phyloP scores from a whole-genome alignment of 2,797 vertebrate genomes.

The Borostomias antarcticus region DNA sequence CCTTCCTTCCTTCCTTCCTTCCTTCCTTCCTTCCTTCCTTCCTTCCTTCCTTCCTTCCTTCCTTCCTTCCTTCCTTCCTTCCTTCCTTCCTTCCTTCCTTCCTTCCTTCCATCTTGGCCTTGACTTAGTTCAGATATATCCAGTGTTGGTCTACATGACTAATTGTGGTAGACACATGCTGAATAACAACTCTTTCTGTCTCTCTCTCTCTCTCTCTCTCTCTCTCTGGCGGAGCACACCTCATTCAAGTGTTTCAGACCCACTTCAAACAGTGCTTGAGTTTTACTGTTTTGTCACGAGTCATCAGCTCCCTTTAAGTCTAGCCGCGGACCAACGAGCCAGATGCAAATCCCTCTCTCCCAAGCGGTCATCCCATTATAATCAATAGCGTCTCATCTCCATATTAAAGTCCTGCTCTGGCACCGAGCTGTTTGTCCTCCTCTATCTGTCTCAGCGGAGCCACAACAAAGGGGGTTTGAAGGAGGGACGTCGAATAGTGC shows the following conservation, averaged over 20 bases:
- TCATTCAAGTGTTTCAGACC: conserved; percentile 2
- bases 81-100: not conserved
- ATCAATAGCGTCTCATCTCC: conserved; percentile 60
- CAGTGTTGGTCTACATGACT: not conserved
- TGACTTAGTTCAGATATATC: not conserved
- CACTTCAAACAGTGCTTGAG: conserved; percentile 28
- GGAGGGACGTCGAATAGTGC: conserved; percentile 15
- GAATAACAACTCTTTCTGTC: not conserved
- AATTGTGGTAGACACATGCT: not conserved
- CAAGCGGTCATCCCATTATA: conserved; percentile 54
- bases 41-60: conserved; percentile 10
- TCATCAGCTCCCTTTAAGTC: conserved; percentile 38
- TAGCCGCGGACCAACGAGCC: conserved; percentile 37
- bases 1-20: not conserved
- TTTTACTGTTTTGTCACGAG: conserved; percentile 38
- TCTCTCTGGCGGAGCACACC: not conserved
- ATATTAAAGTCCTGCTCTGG: conserved; percentile 45
- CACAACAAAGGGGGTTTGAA: conserved; percentile 32
- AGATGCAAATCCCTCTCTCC: conserved; percentile 55
- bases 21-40: not conserved
- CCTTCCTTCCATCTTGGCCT: conserved; percentile 6
- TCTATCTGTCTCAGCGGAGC: conserved; percentile 22
- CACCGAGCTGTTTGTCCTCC: conserved; percentile 30
- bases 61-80: conserved; percentile 6
- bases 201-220: not conserved